Percentiles rank a stretch among this genome's conserved stretches.
Evolutionary conservation across 2,113 vertebrate species (phyloP).

Genomic region (Pelecanoides urinatrix): DNA sequence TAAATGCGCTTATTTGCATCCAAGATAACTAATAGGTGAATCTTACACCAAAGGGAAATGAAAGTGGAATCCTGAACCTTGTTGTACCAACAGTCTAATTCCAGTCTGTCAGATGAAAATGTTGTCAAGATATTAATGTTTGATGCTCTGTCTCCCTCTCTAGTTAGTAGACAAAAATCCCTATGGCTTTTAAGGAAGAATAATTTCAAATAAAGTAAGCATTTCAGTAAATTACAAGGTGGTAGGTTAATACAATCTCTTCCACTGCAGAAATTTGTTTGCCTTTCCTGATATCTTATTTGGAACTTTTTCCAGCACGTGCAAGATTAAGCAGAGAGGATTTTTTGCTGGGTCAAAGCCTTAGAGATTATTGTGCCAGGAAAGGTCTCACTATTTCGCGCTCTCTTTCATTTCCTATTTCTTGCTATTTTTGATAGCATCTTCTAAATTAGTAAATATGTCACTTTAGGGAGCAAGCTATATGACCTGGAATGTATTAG

Average conservation of each 20-base stretch:
- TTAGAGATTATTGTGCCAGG: background rate
- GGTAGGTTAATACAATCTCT: background rate
- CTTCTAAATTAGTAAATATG: constrained; percentile 44
- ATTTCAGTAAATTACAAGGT: background rate
- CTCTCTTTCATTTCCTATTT: background rate
- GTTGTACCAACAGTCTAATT: background rate
- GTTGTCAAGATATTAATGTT: background rate
- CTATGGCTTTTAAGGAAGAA: background rate
- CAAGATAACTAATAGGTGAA: background rate
- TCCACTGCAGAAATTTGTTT: background rate
- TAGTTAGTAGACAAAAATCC: background rate
- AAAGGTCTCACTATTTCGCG: background rate
- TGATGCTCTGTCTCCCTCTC: background rate
- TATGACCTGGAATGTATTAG: background rate
- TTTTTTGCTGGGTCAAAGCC: constrained; percentile 26
- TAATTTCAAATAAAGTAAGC: background rate
- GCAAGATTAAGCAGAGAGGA: constrained; percentile 4
- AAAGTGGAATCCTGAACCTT: background rate
- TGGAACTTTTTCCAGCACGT: background rate
- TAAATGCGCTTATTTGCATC: background rate
- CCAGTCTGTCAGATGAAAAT: background rate
- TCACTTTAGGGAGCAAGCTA: constrained; percentile 1
- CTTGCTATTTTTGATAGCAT: background rate
- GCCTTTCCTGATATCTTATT: background rate
- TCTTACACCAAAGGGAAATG: background rate